Base-by-base conservation (phyloP, 2,797 vertebrate species). In the Leptodactylus fallax region DNA sequence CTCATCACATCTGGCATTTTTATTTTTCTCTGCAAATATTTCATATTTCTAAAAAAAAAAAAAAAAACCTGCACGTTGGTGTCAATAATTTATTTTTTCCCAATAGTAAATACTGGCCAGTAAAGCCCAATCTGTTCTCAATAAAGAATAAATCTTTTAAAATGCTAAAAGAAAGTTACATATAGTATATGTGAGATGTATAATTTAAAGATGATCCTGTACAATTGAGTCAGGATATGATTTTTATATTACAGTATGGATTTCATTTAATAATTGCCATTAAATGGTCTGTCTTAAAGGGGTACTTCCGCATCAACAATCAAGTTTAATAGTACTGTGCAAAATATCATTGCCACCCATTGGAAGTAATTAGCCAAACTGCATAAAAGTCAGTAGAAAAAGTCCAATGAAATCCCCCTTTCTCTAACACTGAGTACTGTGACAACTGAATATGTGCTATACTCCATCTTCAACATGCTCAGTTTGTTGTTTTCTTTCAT, bases 1-100 rank as follows among this genome's bases (percentile, higher is more conserved):
- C 72, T 47, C 55, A 23, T 61, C n/a, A 67, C 72, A 76, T 76
- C 79, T 81, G 27, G 19, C 14, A 36, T 80, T 61, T 63, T 49
- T 10, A 5, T 5, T 79, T 60, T 14, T 58, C 25, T 36, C 55
- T 36, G 53, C 25, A 58, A 79, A 79, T 63, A 63, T 81, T 49
- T 63, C 58, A 65, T 49, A 23, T 60, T 80, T 79, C 3, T 23
- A 4, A 25, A 53, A 23, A 51, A 23, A 7, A 49, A 77, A 53
- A 16, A 7, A 7, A 36, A 36, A 36, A 36, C 36, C 36, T 67
- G 11, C 10, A n/a, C 9, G 6, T 49, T 77, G 74, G 47, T 53
- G n/a, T 77, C 49, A 77, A 23, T 23, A 53, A 77, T 77, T 53
- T 76, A 23, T 53, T 23, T 53, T 49, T 74, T 27, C 19, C 36